A percentile compares a stretch with the other conserved stretches of the same genome.
These are phyloP conservation scores for Chionoecetes opilio DNA, from an alignment of 1,140 invertebrate genomes.

Conservation along the genomic window DNA sequence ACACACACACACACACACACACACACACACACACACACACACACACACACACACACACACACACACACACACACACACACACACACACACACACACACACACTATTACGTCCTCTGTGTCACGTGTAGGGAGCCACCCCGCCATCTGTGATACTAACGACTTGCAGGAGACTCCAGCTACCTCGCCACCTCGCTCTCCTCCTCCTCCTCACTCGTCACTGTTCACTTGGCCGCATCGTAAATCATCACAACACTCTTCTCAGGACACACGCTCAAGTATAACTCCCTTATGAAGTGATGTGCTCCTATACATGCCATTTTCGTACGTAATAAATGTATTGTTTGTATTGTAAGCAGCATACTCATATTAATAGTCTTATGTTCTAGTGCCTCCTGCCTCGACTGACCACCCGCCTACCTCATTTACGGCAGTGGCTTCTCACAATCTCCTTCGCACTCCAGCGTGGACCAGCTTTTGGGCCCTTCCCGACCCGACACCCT, in stretches of 20 bases:
- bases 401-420: background rate
- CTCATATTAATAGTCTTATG: too few relatives aligned
- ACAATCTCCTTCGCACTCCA: background rate
- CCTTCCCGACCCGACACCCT: background rate
- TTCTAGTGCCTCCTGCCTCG: too few relatives aligned
- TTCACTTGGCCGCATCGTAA: background rate
- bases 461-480: background rate
- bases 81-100: conserved; percentile 54
- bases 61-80: conserved; percentile 57
- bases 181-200: background rate
- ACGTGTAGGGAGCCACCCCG: background rate
- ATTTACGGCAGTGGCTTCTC: too few relatives aligned
- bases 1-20: conserved; percentile 62
- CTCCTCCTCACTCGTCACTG: background rate
- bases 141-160: background rate
- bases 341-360: too few relatives aligned
- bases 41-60: conserved; percentile 62
- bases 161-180: background rate
- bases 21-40: conserved; percentile 64
- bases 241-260: background rate
- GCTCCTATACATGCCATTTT: too few relatives aligned
- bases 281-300: too few relatives aligned
- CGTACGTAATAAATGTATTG: too few relatives aligned
- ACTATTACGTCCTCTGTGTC: background rate
- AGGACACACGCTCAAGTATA: too few relatives aligned